These are phyloP conservation scores for Macrocentrus cingulum DNA, from an alignment of 1,140 invertebrate species.

Conservation along the genomic window DNA sequence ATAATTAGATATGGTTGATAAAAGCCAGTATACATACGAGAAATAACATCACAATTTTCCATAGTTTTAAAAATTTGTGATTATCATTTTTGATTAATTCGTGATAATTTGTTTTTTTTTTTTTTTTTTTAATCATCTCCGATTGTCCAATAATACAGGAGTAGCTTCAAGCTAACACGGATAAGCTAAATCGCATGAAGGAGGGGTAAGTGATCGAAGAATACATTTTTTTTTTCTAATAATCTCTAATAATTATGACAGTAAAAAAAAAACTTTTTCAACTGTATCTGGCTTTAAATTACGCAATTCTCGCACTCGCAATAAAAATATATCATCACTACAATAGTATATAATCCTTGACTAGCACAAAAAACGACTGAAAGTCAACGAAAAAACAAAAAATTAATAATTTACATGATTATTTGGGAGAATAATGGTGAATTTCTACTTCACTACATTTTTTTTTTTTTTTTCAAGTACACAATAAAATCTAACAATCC, in stretches of 20 bases:
- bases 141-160: slow-evolving; percentile 19
- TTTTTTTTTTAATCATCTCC: not conserved
- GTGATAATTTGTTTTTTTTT: too few relatives aligned
- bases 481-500: slow-evolving; percentile 25
- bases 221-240: too few relatives aligned
- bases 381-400: slow-evolving; percentile 18
- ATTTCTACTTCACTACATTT: slow-evolving; percentile 23
- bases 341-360: slow-evolving; percentile 45
- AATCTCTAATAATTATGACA: too few relatives aligned
- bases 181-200: slow-evolving; percentile 2
- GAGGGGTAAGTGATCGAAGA: not conserved
- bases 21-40: slow-evolving; percentile 35
- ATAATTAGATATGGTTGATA: slow-evolving; percentile 43
- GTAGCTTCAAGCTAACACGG: slow-evolving; percentile 12
- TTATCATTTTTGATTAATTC: slow-evolving; percentile 14
- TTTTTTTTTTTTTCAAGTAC: too few relatives aligned
- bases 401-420: slow-evolving; percentile 24
- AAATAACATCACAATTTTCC: not conserved
- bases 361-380: slow-evolving; percentile 42
- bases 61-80: not conserved
- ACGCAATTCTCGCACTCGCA: slow-evolving; percentile 35
- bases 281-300: slow-evolving; percentile 24
- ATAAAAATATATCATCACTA: slow-evolving; percentile 50
- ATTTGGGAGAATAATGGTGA: slow-evolving; percentile 12
- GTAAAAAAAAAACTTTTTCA: too few relatives aligned